Evolutionary conservation across 2,797 vertebrate genomes (phyloP), one percentile per base, ranked within the genome.

Genomic region (Epinephelus coioides): DNA sequence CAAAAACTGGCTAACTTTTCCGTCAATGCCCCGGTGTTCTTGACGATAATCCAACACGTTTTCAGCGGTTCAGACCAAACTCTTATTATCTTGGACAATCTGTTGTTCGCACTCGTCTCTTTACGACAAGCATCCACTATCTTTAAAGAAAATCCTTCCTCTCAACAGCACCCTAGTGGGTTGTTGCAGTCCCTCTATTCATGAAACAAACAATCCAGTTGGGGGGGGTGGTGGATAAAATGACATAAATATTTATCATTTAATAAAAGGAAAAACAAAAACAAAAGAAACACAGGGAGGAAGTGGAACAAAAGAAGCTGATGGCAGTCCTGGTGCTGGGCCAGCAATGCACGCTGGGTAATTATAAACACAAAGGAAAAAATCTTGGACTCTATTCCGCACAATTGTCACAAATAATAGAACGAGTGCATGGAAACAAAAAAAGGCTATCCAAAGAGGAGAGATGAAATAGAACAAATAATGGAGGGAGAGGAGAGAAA

Each of bases 301-400:
- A 94, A 94, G 94, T 93, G 91, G 90, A 95, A 95, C 93, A 94
- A 96, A 95, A 95, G 94, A 93, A 93, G 93, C 92, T 95, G 94
- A 95, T 95, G 95, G 92, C 92, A 91, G 93, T 92, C 85, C 93
- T 95, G 95, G 94, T 93, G 89, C 88, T 68, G 88, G 89, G 94
- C 95, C 95, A 96, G 93, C 91, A 91, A 93, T 88, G 94, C 92
- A 93, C 83, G 90, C 92, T 93, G 94, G 92, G 92, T 95, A 95
- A 95, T 95, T 94, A 92, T 94, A 92, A 94, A 95, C 93, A 95
- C 93, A 95, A 95, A 95, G 91, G 90, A 74, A 90, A 93, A 93
- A 94, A 92, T 91, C 91, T 94, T 93, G 93, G 94, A 92, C 90
- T 93, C 88, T 87, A 92, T 92, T 93, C 88, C 76, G 59, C 93